phyloP scores from a whole-genome alignment of 2,797 vertebrate genomes.

The Rhynchonycteris naso region DNA sequence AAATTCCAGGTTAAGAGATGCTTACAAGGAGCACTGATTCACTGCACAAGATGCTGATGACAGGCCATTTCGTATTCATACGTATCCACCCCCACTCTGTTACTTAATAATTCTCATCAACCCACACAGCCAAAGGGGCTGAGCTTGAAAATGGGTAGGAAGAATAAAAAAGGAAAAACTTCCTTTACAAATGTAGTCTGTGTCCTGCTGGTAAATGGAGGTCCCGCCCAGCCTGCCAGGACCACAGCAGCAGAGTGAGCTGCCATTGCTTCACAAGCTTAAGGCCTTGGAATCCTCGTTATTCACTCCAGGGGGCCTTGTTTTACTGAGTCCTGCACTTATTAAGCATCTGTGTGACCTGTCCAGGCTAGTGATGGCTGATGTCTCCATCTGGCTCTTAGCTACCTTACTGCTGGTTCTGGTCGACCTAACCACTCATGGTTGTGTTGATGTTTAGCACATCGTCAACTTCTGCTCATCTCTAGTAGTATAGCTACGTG shows the following conservation, averaged over 20 bases:
- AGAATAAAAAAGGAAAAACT: background rate
- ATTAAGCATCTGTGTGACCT: background rate
- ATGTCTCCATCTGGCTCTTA: background rate
- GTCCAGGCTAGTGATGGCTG: background rate
- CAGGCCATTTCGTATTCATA: slow-evolving; percentile 11
- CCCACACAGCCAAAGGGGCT: background rate
- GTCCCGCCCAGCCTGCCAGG: background rate
- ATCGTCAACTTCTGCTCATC: background rate
- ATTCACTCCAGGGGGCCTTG: background rate
- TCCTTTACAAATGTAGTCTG: background rate
- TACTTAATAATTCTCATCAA: slow-evolving; percentile 35
- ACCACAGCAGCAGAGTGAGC: background rate
- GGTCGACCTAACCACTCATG: background rate
- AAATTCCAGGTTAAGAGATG: background rate
- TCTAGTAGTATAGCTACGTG: background rate
- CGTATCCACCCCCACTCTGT: background rate
- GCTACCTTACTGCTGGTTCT: background rate
- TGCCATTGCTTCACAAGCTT: background rate
- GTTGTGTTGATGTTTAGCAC: background rate
- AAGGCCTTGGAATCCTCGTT: background rate
- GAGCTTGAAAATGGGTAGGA: background rate
- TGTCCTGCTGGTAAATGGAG: background rate
- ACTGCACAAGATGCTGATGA: background rate
- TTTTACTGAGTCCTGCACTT: background rate
- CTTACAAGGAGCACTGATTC: background rate